These are phyloP conservation scores for Melanotaenia maccullochi DNA, from an alignment of 2,797 vertebrate species.

Conservation along the genomic window DNA sequence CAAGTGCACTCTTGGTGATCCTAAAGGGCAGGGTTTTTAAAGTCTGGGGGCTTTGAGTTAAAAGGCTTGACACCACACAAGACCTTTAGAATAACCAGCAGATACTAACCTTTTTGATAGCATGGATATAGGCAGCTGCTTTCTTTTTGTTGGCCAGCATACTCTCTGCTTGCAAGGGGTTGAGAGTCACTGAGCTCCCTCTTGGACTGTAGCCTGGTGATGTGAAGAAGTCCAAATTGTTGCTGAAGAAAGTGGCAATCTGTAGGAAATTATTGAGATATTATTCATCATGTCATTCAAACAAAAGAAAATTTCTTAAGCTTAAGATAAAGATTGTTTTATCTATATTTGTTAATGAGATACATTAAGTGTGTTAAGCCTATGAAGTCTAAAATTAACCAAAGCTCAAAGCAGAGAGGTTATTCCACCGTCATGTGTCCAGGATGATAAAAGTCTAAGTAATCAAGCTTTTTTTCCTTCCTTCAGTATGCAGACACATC, in stretches of 20 bases:
- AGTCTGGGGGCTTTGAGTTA: not conserved
- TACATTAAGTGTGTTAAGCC: constrained; percentile 7
- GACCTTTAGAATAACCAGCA: not conserved
- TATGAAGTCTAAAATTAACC: constrained; percentile 34
- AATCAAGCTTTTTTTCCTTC: constrained; percentile 37
- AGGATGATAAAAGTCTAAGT: constrained; percentile 42
- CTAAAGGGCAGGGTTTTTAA: not conserved
- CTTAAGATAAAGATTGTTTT: constrained; percentile 3
- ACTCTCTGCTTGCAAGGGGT: constrained; percentile 89
- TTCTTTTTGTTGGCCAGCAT: constrained; percentile 95
- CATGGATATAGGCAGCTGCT: constrained; percentile 87
- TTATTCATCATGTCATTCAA: not conserved
- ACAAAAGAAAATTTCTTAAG: not conserved
- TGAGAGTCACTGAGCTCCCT: constrained; percentile 83
- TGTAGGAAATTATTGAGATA: constrained; percentile 63
- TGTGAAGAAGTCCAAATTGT: constrained; percentile 94
- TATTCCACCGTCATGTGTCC: constrained; percentile 42
- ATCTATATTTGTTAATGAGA: constrained; percentile 1
- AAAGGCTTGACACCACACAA: not conserved
- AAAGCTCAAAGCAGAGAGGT: constrained; percentile 33
- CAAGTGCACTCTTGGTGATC: not conserved
- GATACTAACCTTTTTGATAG: constrained; percentile 88
- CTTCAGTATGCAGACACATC: constrained; percentile 29
- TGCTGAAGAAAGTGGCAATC: constrained; percentile 96
- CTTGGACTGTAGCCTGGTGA: constrained; percentile 88